phyloP scores from a whole-genome alignment of 2,797 vertebrate genomes.

The Smutsia gigantea region DNA sequence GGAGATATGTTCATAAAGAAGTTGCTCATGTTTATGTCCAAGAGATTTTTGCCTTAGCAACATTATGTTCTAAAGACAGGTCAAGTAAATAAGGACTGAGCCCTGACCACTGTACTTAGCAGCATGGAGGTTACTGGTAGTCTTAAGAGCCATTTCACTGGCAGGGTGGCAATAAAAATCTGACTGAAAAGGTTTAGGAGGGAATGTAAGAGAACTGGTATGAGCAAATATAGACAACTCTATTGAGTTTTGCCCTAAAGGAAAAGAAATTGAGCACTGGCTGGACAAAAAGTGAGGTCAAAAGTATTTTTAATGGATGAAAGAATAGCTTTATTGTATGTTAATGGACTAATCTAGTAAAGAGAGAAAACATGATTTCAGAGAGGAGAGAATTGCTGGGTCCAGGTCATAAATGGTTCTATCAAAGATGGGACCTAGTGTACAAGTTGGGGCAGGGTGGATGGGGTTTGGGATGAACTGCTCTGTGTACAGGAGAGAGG shows the following conservation, averaged over 20 bases:
- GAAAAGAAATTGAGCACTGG: conserved; percentile 2
- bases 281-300: neutral
- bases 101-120: neutral
- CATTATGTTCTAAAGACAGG: neutral
- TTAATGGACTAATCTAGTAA: neutral
- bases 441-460: neutral
- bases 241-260: neutral
- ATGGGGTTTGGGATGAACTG: neutral
- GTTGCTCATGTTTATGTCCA: too few relatives aligned
- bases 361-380: neutral
- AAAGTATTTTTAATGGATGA: neutral
- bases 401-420: neutral
- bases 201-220: neutral
- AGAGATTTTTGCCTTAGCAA: too few relatives aligned
- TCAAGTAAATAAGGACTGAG: neutral
- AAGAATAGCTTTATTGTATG: neutral
- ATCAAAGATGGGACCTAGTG: neutral
- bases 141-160: neutral
- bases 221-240: neutral
- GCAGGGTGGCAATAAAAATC: neutral
- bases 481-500: neutral
- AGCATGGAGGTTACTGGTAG: neutral
- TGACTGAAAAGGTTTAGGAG: neutral
- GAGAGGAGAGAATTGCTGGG: neutral
- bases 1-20: too few relatives aligned